Evolutionary conservation across 53 echinoderm and acorn worm species (phyloP), one percentile per base, ranked within the genome.

Genomic region (Echinarachnius parma): DNA sequence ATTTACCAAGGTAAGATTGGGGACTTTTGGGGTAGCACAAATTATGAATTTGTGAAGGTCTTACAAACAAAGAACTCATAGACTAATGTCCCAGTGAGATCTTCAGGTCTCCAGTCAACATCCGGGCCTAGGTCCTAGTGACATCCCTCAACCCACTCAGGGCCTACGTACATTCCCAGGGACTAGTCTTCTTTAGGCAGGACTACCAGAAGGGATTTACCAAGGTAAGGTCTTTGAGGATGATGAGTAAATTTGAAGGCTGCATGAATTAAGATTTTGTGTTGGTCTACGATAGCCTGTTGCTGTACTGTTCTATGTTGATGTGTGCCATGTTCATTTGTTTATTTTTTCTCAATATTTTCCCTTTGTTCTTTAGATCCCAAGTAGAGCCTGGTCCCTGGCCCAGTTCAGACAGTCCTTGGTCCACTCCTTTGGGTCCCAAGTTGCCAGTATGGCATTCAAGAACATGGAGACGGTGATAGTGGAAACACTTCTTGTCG

Each of bases 1-100:
- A 8, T 95, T 95, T 46, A 87, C 68, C 61, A 90, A 89, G 89
- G 89, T 93, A 70, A 76, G 44, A 16, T 11, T n/a, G n/a, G n/a
- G n/a, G n/a, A n/a, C n/a, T n/a, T n/a, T n/a, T n/a, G n/a, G n/a
- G n/a, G n/a, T n/a, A n/a, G n/a, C n/a, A n/a, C n/a, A n/a, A n/a
- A n/a, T n/a, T n/a, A n/a, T n/a, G n/a, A n/a, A n/a, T n/a, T n/a
- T n/a, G n/a, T n/a, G n/a, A n/a, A n/a, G n/a, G n/a, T n/a, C n/a
- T n/a, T n/a, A n/a, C n/a, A n/a, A n/a, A n/a, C n/a, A n/a, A n/a
- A n/a, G n/a, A n/a, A n/a, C n/a, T n/a, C n/a, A n/a, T n/a, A n/a
- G n/a, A n/a, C n/a, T n/a, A n/a, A n/a, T n/a, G n/a, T n/a, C n/a
- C n/a, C n/a, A n/a, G n/a, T n/a, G n/a, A n/a, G n/a, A n/a, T 91